Base-by-base conservation (phyloP, 2,888 invertebrate genomes). In the Malacosoma neustria region DNA sequence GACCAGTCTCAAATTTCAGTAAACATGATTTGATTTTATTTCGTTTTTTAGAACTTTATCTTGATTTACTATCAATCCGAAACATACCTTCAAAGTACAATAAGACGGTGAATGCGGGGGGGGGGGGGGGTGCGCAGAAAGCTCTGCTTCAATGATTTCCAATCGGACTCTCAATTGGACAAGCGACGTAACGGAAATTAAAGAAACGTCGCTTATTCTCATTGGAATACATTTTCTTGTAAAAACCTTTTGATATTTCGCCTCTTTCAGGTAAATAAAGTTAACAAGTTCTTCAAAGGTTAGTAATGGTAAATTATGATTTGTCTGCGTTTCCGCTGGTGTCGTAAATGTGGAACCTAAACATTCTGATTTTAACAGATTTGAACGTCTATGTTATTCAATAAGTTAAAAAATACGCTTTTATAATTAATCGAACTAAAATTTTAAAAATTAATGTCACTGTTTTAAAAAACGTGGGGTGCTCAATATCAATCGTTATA, bases 171-270 rank as follows among this genome's bases (percentile, higher is more conserved):
- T 65, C 73, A 75, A 81, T 79, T 80, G 74, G 75, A 75, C 71
- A 73, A 79, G 73, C 80, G 84, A 84, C 84, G 72, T 73, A 79
- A 73, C 84, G 85, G 85, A 85, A 84, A 85, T 85, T 84, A 84
- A 82, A 81, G 72, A 77, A 70, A 62, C 54, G 61, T 57, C 58
- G 57, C 60, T 69, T 61, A 65, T 68, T 62, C 58, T 63, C 22
- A 22, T 22, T 22, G 50, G 56, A 56, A 62, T 57, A 63, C 46
- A 57, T 36, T 22, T 61, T 61, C 63, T 58, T 61, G 57, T 46
- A 49, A 50, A 45, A 47, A 54, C 54, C 53, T n/a, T 7, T 32
- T 6, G 22, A 15, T 22, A n/a, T 13, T 32, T 22, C n/a, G n/a
- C n/a, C n/a, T n/a, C n/a, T n/a, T n/a, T n/a, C n/a, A n/a, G n/a